Percentiles rank a stretch among this genome's conserved stretches.
These are phyloP conservation scores for Hippasteria phrygiana DNA, from an alignment of 53 echinoderm and acorn worm species.

Conservation along the genomic window DNA sequence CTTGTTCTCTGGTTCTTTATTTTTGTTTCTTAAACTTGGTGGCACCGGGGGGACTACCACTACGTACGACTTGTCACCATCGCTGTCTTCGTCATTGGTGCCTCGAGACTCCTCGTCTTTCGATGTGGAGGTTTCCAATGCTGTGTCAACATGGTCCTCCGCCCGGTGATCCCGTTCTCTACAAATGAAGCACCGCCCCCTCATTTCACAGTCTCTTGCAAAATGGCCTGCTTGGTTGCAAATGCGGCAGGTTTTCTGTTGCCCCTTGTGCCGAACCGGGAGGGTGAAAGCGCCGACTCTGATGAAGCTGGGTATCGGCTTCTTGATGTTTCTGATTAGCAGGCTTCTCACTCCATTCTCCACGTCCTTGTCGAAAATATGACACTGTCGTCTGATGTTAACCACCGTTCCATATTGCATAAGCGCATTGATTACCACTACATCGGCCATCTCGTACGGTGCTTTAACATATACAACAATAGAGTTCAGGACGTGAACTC, in stretches of 20 bases:
- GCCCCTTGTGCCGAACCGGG: neutral
- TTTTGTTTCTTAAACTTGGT: no score
- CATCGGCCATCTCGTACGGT: slow-evolving; percentile 2
- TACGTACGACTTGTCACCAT: neutral
- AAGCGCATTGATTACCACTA: neutral
- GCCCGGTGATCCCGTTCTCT: neutral
- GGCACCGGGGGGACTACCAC: no score
- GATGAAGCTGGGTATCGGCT: no score
- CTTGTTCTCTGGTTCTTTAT: neutral
- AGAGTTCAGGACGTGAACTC: neutral
- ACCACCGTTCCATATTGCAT: neutral
- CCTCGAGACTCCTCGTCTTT: neutral
- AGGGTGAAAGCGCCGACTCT: no score
- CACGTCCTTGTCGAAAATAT: no score
- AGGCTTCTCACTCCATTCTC: no score
- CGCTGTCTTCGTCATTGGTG: neutral
- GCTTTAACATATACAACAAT: neutral
- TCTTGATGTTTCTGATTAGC: no score
- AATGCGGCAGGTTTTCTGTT: neutral
- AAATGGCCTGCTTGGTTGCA: neutral
- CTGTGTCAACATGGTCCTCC: neutral
- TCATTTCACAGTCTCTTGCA: neutral
- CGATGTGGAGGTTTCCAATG: neutral
- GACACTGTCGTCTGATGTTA: neutral
- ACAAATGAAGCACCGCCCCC: neutral